A percentile compares a stretch with the other conserved stretches of the same genome.
These are phyloP conservation scores for Chalcosyrphus nemorum DNA, from an alignment of 2,888 invertebrate species.

Conservation along the genomic window DNA sequence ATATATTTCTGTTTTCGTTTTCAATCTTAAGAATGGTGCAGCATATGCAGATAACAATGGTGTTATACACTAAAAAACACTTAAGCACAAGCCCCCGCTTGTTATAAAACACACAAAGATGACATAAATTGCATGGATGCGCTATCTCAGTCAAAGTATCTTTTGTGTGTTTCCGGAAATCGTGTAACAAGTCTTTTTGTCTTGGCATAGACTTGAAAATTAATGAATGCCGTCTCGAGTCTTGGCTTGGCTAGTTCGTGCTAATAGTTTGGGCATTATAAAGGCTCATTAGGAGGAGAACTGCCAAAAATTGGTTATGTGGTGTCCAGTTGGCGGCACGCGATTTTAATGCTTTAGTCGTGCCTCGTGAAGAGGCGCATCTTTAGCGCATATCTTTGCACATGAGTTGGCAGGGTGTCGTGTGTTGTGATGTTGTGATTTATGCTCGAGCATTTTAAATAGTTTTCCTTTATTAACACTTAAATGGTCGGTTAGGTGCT, in stretches of 20 bases:
- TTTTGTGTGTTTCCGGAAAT: conserved; percentile 62
- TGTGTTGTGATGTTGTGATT: conserved; percentile 43
- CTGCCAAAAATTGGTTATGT: conserved; percentile 27
- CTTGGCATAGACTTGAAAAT: conserved; percentile 64
- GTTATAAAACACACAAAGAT: conserved; percentile 71
- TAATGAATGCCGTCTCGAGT: conserved; percentile 51
- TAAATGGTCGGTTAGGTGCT: conserved; percentile 34
- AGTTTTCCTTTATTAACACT: neutral
- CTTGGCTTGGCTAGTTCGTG: conserved; percentile 16
- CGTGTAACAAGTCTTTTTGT: conserved; percentile 60
- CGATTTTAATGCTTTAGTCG: conserved; percentile 54
- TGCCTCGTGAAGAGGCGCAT: conserved; percentile 31
- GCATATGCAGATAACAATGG: conserved; percentile 63
- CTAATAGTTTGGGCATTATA: conserved; percentile 32
- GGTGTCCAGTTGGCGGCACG: conserved; percentile 45
- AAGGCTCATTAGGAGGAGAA: conserved; percentile 52
- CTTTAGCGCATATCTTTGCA: conserved; percentile 20
- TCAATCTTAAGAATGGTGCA: conserved; percentile 39
- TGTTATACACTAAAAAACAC: conserved; percentile 44
- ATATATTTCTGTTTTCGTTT: neutral
- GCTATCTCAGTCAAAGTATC: conserved; percentile 31
- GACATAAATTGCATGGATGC: conserved; percentile 69
- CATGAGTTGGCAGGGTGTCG: conserved; percentile 15
- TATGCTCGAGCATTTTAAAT: conserved; percentile 5
- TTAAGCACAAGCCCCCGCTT: conserved; percentile 34